These are phyloP conservation scores for Smittia aterrima DNA, from an alignment of 2,888 invertebrate genomes.

Conservation along the genomic window DNA sequence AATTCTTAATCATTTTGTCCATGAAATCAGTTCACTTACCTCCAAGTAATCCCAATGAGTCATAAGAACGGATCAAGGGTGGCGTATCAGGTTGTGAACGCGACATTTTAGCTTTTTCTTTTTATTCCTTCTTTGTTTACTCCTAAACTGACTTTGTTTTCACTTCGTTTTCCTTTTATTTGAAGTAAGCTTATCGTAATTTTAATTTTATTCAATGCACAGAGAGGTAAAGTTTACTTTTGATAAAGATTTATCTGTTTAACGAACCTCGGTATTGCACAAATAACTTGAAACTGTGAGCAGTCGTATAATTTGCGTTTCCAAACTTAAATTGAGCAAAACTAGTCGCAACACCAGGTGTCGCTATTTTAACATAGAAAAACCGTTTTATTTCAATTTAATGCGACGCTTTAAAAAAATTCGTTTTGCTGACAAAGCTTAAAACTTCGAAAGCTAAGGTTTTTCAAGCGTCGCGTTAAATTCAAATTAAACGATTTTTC, in stretches of 20 bases:
- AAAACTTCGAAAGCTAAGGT: too few species aligned
- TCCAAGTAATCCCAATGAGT: conserved; percentile 33
- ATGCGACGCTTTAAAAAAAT: too few species aligned
- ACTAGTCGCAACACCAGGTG: too few species aligned
- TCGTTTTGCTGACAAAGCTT: too few species aligned
- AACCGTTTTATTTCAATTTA: too few species aligned
- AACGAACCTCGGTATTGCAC: background rate
- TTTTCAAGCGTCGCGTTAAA: too few species aligned
- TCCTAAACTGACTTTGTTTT: conserved; percentile 8
- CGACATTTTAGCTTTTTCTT: conserved; percentile 5
- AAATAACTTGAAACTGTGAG: background rate
- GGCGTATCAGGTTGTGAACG: conserved; percentile 33
- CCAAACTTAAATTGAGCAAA: too few species aligned
- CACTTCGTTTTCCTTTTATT: background rate
- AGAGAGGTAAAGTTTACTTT: background rate
- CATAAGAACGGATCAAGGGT: conserved; percentile 28
- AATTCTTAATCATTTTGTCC: background rate
- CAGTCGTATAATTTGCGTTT: too few species aligned
- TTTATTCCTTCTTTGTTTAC: conserved; percentile 23
- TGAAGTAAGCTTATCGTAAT: background rate
- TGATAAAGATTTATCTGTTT: background rate
- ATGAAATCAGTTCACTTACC: conserved; percentile 23
- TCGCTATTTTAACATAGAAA: too few species aligned
- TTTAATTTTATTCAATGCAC: background rate
- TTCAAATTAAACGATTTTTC: too few species aligned